These are phyloP conservation scores for Hephaestus fuliginosus DNA, from an alignment of 2,797 vertebrate species.

Conservation along the genomic window DNA sequence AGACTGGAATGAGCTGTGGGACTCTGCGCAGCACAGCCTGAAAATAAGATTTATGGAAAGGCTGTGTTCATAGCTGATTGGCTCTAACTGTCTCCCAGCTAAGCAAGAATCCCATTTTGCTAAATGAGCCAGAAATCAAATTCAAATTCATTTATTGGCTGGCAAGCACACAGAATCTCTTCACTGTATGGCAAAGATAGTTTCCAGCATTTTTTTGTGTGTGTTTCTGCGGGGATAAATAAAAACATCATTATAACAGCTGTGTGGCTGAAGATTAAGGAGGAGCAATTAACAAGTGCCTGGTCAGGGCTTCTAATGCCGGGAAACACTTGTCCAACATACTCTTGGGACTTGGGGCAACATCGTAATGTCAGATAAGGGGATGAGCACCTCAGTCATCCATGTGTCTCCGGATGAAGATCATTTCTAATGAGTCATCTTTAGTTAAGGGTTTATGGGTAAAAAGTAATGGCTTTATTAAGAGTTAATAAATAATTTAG, in stretches of 20 bases:
- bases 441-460: not conserved
- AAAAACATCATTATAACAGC: conserved; percentile 49
- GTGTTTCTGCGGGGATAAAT: conserved; percentile 33
- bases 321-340: conserved; percentile 7
- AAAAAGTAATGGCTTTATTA: not conserved
- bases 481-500: not conserved
- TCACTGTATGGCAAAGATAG: conserved; percentile 53
- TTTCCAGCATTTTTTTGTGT: conserved; percentile 16
- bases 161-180: conserved; percentile 46
- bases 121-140: conserved; percentile 74
- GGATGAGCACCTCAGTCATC: not conserved
- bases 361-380: not conserved
- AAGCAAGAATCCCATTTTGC: conserved; percentile 68
- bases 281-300: conserved; percentile 40
- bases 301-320: conserved; percentile 21
- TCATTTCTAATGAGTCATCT: not conserved
- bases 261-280: conserved; percentile 51
- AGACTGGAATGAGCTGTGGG: conserved; percentile 59
- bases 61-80: conserved; percentile 75
- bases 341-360: not conserved
- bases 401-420: not conserved
- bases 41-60: conserved; percentile 73
- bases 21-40: conserved; percentile 39
- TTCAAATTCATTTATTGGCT: conserved; percentile 70
- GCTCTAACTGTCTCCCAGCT: conserved; percentile 73